Conservation (phyloP, 2,888 invertebrate species). For the Polyploca ridens region DNA sequence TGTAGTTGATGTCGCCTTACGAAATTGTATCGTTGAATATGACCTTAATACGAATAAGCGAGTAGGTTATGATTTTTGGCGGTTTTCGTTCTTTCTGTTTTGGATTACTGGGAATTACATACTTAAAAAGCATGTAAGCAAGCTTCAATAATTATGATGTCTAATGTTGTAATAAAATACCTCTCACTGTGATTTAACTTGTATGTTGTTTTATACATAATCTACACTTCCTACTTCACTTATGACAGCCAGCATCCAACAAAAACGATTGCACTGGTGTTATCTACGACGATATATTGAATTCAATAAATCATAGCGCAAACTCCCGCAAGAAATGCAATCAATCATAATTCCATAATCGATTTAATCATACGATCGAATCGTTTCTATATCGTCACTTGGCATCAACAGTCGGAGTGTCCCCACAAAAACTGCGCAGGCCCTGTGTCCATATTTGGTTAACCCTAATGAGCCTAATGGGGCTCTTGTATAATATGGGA, state of each 20-base stretch:
- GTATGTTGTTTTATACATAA: too few species aligned
- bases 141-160: too few species aligned
- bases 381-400: conserved; percentile 40
- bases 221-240: too few species aligned
- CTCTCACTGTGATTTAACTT: too few species aligned
- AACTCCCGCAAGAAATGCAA: conserved; percentile 12
- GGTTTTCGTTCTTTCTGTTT: too few species aligned
- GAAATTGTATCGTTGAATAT: neutral
- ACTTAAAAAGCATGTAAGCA: too few species aligned
- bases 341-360: conserved; percentile 27
- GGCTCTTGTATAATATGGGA: conserved; percentile 33
- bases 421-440: conserved; percentile 47
- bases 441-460: conserved; percentile 61
- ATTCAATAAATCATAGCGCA: conserved; percentile 3
- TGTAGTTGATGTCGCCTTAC: neutral
- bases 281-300: neutral
- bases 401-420: conserved; percentile 32
- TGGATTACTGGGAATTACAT: too few species aligned
- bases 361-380: conserved; percentile 41
- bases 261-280: neutral
- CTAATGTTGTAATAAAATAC: too few species aligned
- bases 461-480: conserved; percentile 66
- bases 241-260: neutral
- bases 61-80: neutral
- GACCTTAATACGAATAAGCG: neutral